Percentiles rank a stretch among this genome's conserved stretches.
These are phyloP conservation scores for Lepus timidus DNA, from an alignment of 2,113 vertebrate genomes.

Conservation along the genomic window DNA sequence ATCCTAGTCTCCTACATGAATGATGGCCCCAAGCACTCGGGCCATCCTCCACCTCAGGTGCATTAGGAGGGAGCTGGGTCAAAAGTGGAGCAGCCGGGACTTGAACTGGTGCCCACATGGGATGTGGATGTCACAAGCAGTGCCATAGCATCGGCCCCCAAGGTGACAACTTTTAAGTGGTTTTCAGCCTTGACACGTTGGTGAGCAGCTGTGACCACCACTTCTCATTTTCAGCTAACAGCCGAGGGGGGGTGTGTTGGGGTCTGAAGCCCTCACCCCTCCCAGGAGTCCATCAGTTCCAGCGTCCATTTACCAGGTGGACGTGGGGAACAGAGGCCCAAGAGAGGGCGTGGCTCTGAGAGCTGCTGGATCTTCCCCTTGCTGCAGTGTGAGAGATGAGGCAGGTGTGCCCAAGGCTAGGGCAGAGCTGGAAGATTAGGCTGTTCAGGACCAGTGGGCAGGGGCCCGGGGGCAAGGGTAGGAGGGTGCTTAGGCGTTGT, in stretches of 20 bases:
- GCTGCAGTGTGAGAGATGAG: not conserved
- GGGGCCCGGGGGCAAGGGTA: not conserved
- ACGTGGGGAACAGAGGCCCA: not conserved
- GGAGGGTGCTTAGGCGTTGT: not conserved
- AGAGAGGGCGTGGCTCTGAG: no score
- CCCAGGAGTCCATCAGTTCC: not conserved
- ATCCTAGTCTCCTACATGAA: no score
- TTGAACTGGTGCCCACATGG: no score
- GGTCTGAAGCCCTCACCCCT: not conserved
- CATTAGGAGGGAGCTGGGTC: no score
- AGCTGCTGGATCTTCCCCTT: not conserved
- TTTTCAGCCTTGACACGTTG: accelerated
- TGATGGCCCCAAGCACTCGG: no score
- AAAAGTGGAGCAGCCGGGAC: no score
- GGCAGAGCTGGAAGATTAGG: not conserved
- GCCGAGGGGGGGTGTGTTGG: not conserved
- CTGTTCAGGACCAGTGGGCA: accelerated
- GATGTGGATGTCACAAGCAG: no score
- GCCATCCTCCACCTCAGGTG: no score
- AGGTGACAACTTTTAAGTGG: not conserved
- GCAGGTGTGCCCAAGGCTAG: accelerated
- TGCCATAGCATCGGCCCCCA: no score
- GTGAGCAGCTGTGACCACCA: accelerated
- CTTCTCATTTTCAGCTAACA: not conserved
- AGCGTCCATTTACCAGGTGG: not conserved